phyloP scores from a whole-genome alignment of 2,888 invertebrate genomes.

The Clistopyga incitator region DNA sequence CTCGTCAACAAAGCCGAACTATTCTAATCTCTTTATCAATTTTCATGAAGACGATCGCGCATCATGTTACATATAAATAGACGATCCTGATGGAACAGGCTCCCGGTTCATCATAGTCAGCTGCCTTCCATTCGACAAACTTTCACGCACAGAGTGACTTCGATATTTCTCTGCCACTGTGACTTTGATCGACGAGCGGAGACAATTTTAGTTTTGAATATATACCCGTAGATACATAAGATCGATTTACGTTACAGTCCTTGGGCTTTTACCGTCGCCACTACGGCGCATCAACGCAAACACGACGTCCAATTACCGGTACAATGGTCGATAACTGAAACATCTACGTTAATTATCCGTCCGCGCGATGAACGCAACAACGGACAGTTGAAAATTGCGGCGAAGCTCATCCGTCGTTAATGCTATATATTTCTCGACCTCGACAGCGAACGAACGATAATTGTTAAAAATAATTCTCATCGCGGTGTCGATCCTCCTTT shows the following conservation, averaged over 20 bases:
- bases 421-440: constrained; percentile 44
- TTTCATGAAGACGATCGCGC: too few relatives aligned
- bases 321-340: neutral
- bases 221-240: constrained; percentile 5
- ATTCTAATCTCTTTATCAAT: too few relatives aligned
- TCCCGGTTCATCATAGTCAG: constrained; percentile 30
- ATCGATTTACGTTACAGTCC: neutral
- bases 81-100: neutral
- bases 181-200: constrained; percentile 63
- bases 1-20: too few relatives aligned
- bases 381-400: constrained; percentile 28
- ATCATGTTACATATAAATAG: too few relatives aligned
- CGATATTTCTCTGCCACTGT: constrained; percentile 24
- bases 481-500: neutral
- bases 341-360: neutral
- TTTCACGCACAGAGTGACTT: constrained; percentile 18
- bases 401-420: constrained; percentile 27
- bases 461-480: constrained; percentile 24
- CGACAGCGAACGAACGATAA: constrained; percentile 43
- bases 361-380: neutral
- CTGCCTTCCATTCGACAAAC: constrained; percentile 24
- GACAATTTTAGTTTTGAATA: constrained; percentile 50
- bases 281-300: neutral
- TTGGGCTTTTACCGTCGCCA: neutral
- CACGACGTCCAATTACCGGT: neutral